Percentiles rank a stretch among this genome's conserved stretches.
Evolutionary conservation across 2,888 invertebrate genomes (phyloP).

Genomic region (Neuroscelio doddi): DNA sequence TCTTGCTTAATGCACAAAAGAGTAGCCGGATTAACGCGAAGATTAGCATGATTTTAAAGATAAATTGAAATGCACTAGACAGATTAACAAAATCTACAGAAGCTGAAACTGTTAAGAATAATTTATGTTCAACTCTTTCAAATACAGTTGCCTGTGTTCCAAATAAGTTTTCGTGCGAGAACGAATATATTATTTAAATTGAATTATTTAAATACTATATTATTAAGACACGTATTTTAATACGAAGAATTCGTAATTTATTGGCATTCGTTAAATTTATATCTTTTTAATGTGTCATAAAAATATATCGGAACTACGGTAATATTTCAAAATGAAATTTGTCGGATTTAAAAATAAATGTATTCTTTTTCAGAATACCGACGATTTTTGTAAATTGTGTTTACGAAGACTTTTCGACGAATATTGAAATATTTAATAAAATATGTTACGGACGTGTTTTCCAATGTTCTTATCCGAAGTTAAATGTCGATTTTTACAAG

Average conservation of each 20-base stretch:
- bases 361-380: too few relatives aligned
- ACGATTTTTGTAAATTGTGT: too few relatives aligned
- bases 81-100: constrained; percentile 1
- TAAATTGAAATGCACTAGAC: constrained; percentile 3
- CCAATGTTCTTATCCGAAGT: not conserved
- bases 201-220: not conserved
- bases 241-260: not conserved
- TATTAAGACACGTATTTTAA: not conserved
- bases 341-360: too few relatives aligned
- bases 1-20: not conserved
- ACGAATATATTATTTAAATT: constrained; percentile 3
- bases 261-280: too few relatives aligned
- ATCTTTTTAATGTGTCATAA: too few relatives aligned
- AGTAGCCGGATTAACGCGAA: constrained; percentile 6
- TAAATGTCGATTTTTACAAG: constrained; percentile 16
- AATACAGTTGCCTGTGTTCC: constrained; percentile 26
- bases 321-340: too few relatives aligned
- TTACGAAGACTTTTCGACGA: not conserved
- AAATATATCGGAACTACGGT: too few relatives aligned
- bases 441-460: not conserved
- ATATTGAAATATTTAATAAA: too few relatives aligned
- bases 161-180: constrained; percentile 7
- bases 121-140: constrained; percentile 29
- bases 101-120: constrained; percentile 17
- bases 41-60: not conserved